Base-by-base conservation (phyloP, 2,797 vertebrate species). In the Eulemur albifrons region DNA sequence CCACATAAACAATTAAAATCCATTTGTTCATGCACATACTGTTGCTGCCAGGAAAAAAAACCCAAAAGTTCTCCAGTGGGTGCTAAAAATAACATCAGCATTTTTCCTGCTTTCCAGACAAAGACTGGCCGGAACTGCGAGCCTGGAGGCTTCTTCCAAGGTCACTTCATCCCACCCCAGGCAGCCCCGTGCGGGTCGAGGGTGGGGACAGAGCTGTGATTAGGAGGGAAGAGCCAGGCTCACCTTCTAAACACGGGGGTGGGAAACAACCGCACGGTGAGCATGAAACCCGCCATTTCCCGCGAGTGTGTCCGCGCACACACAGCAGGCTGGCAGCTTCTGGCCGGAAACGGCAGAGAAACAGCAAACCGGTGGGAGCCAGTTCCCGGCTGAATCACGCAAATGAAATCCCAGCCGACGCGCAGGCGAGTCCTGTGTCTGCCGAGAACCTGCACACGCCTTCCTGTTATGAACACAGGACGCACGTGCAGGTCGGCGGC, bases 391-490 rank as follows among this genome's bases (percentile, higher is more conserved):
- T 94, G 35, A 23, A 89, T 77, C 84, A 72, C 14, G 75, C 1
- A 57, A 9, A 25, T 2, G 2, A 14, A 52, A 15, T 27, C 43
- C 48, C 52, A 7, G 10, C 21, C 10, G 17, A 69, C 2, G 38
- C 54, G 70, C 40, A 83, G 81, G 54, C 57, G 65, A 43, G 35
- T 73, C 12, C 77, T 11, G 82, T 70, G 72, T 82, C 94, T 61
- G 77, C n/a, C 0, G n/a, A 11, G 25, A 30, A 43, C 35, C 38
- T 14, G 52, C 18, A 21, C 54, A 0, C 1, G 96, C 67, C 59
- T 79, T 96, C 61, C 65, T 92, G 67, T 50, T 83, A 87, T 54
- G 86, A 93, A 97, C 98, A 97, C 8, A 96, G 50, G 92, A 95
- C 69, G 38, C 85, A 94, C 84, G 72, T 91, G 87, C 63, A 50